These are phyloP conservation scores for Thymelicus lineola DNA, from an alignment of 2,888 invertebrate genomes.

Conservation along the genomic window DNA sequence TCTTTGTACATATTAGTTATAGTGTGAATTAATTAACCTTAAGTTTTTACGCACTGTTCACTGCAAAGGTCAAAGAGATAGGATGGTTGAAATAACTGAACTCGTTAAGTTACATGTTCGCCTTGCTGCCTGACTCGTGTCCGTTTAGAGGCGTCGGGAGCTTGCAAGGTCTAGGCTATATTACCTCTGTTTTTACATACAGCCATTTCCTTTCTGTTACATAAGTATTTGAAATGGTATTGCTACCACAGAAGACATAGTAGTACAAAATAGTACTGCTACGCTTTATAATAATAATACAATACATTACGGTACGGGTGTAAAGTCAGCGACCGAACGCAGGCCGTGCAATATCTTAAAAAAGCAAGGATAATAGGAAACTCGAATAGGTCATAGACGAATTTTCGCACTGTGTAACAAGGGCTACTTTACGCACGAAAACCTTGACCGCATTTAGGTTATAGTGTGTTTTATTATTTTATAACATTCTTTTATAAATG, in stretches of 20 bases:
- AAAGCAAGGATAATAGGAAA: too few species aligned
- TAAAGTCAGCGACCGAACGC: too few species aligned
- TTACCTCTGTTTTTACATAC: not conserved
- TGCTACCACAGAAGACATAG: too few species aligned
- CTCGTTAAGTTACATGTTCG: conserved; percentile 17
- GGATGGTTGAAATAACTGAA: conserved; percentile 24
- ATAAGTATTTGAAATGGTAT: not conserved
- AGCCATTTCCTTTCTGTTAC: conserved; percentile 6
- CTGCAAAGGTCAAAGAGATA: conserved; percentile 23
- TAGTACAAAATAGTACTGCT: too few species aligned
- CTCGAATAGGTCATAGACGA: too few species aligned
- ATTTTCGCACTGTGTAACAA: too few species aligned
- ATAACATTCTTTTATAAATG: too few species aligned
- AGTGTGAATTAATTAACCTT: conserved; percentile 6
- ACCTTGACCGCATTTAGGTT: too few species aligned
- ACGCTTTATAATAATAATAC: not conserved
- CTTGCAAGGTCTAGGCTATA: conserved; percentile 12
- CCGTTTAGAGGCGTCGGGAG: conserved; percentile 8
- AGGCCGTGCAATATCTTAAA: too few species aligned
- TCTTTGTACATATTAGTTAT: too few species aligned
- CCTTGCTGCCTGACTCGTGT: conserved; percentile 11
- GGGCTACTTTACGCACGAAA: too few species aligned
- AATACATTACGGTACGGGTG: not conserved
- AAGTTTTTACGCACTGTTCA: conserved; percentile 23
- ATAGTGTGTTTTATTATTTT: too few species aligned